Conservation (phyloP, 2,113 vertebrate genomes). For the Austrofundulus limnaeus region DNA sequence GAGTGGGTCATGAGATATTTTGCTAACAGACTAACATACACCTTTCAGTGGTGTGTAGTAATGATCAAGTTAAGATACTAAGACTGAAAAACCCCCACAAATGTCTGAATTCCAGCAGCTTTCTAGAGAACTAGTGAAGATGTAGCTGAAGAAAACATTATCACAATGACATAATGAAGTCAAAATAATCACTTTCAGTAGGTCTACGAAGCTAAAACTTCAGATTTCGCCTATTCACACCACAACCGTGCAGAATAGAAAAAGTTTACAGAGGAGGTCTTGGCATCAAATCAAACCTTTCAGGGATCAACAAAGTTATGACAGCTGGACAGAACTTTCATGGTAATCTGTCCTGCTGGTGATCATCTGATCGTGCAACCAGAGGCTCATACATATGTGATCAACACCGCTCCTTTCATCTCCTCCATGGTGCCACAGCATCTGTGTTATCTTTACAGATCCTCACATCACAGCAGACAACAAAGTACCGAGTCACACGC, state of each 20-base stretch:
- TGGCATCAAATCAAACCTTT: not conserved
- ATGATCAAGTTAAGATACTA: too few species aligned
- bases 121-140: too few species aligned
- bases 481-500: slow-evolving; percentile 57
- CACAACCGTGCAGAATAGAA: not conserved
- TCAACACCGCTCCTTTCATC: slow-evolving; percentile 48
- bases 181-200: not conserved
- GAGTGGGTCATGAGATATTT: too few species aligned
- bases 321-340: not conserved
- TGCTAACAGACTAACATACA: too few species aligned
- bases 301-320: not conserved
- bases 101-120: too few species aligned
- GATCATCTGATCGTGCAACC: slow-evolving; percentile 33
- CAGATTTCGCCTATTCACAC: not conserved
- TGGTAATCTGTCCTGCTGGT: slow-evolving; percentile 26
- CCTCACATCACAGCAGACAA: slow-evolving; percentile 46
- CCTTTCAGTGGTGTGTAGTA: too few species aligned
- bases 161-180: not conserved
- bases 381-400: slow-evolving; percentile 37
- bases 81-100: too few species aligned
- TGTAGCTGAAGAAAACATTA: too few species aligned
- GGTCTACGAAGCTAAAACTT: not conserved
- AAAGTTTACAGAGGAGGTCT: not conserved
- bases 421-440: slow-evolving; percentile 38
- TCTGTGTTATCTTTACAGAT: slow-evolving; percentile 48